A percentile compares a stretch with the other conserved stretches of the same genome.
These are phyloP conservation scores for Pharmacophagus antenor DNA, from an alignment of 2,888 invertebrate species.

Conservation along the genomic window DNA sequence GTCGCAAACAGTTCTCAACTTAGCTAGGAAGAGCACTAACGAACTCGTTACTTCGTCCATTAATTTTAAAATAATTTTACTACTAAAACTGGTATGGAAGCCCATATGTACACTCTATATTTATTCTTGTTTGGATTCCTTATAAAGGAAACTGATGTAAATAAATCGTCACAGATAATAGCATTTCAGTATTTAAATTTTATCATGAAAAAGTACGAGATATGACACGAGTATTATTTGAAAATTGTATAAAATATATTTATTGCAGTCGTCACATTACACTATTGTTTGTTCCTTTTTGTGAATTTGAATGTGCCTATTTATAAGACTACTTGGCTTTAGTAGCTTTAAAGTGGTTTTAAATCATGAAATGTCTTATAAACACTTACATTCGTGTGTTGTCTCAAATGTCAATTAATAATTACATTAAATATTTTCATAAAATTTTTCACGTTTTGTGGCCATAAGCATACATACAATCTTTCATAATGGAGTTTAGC, in stretches of 20 bases:
- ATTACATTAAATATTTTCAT: constrained; percentile 47
- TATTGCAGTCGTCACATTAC: constrained; percentile 55
- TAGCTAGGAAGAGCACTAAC: constrained; percentile 77
- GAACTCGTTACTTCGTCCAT: constrained; percentile 81
- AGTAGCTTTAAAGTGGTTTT: background rate
- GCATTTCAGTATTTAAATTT: constrained; percentile 64
- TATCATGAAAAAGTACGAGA: constrained; percentile 62
- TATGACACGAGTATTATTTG: constrained; percentile 54
- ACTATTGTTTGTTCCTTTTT: constrained; percentile 46
- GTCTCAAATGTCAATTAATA: constrained; percentile 45
- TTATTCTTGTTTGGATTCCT: constrained; percentile 68
- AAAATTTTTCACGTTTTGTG: constrained; percentile 42
- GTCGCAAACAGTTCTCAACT: constrained; percentile 77
- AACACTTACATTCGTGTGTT: constrained; percentile 22
- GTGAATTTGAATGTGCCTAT: constrained; percentile 19
- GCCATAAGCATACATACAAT: constrained; percentile 36
- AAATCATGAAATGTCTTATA: constrained; percentile 14
- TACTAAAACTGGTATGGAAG: constrained; percentile 59
- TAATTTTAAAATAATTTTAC: constrained; percentile 78
- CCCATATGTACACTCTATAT: constrained; percentile 69
- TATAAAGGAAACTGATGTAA: constrained; percentile 72
- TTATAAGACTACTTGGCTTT: constrained; percentile 5
- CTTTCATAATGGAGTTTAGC: constrained; percentile 41
- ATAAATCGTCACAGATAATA: constrained; percentile 67
- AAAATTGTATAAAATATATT: constrained; percentile 65